These are phyloP conservation scores for Isichthys henryi DNA, from an alignment of 2,113 vertebrate species.

Conservation along the genomic window DNA sequence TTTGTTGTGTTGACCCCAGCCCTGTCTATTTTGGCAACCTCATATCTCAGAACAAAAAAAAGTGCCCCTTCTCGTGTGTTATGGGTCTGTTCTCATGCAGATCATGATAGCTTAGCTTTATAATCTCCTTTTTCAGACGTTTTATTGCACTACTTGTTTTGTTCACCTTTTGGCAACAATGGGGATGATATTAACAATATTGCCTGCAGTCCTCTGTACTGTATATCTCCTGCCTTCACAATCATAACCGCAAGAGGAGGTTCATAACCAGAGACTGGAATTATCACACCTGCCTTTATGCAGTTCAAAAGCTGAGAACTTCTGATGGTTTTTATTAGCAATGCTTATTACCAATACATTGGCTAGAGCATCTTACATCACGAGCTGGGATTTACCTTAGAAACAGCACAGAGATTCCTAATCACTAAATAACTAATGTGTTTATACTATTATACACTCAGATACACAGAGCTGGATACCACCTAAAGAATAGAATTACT, in stretches of 20 bases:
- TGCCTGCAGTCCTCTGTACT: neutral
- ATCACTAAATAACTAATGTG: neutral
- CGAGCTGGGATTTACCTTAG: neutral
- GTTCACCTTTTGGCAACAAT: neutral
- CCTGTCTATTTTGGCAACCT: neutral
- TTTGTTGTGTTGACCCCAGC: neutral
- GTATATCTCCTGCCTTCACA: neutral
- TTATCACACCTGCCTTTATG: neutral
- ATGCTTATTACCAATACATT: neutral
- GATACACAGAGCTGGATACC: neutral
- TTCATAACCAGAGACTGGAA: neutral
- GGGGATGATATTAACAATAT: neutral
- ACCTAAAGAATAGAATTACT: neutral
- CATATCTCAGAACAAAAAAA: neutral
- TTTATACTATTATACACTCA: neutral
- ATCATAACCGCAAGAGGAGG: neutral
- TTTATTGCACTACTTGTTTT: neutral
- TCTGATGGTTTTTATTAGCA: neutral
- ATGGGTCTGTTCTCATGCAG: neutral
- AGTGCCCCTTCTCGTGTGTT: neutral
- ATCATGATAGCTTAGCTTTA: neutral
- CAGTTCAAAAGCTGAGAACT: neutral
- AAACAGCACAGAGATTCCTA: neutral
- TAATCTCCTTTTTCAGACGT: neutral
- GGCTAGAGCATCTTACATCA: neutral